These are phyloP conservation scores for Silurus glanis DNA, from an alignment of 2,113 vertebrate species.

Conservation along the genomic window DNA sequence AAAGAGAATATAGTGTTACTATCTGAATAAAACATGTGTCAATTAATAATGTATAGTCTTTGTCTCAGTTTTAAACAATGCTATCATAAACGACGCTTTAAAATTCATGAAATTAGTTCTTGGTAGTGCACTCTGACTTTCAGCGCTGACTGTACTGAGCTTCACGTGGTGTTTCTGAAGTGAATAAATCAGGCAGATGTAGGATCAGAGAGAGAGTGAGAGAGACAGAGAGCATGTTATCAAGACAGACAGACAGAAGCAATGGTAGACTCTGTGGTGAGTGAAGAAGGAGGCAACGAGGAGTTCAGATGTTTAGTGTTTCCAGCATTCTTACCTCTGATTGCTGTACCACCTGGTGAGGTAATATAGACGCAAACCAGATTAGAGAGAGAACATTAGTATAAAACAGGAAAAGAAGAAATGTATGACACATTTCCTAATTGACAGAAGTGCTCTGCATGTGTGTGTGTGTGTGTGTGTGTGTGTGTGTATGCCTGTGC, in stretches of 20 bases:
- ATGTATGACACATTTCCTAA: constrained; percentile 41
- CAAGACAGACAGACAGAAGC: constrained; percentile 64
- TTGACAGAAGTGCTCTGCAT: not conserved
- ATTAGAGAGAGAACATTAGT: constrained; percentile 95
- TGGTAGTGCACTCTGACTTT: not conserved
- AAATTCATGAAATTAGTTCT: not conserved
- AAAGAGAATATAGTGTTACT: not conserved
- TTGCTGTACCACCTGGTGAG: constrained; percentile 99
- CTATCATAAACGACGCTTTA: not conserved
- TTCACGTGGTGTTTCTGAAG: constrained; percentile 17
- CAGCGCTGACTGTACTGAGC: not conserved
- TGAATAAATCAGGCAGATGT: constrained; percentile 49
- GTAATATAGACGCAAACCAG: constrained; percentile 99
- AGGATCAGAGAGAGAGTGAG: constrained; percentile 50
- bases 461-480: not conserved
- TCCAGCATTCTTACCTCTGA: constrained; percentile 99
- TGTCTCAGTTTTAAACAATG: not conserved
- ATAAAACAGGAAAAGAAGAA: constrained; percentile 71
- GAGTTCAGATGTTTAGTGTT: constrained; percentile 77
- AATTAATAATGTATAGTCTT: not conserved
- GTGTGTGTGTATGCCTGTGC: not conserved
- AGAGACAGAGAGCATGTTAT: constrained; percentile 60
- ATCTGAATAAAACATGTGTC: not conserved
- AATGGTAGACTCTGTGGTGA: constrained; percentile 68
- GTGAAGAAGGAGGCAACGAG: constrained; percentile 69